These are phyloP conservation scores for Indicator indicator DNA, from an alignment of 2,113 vertebrate genomes.

Conservation along the genomic window DNA sequence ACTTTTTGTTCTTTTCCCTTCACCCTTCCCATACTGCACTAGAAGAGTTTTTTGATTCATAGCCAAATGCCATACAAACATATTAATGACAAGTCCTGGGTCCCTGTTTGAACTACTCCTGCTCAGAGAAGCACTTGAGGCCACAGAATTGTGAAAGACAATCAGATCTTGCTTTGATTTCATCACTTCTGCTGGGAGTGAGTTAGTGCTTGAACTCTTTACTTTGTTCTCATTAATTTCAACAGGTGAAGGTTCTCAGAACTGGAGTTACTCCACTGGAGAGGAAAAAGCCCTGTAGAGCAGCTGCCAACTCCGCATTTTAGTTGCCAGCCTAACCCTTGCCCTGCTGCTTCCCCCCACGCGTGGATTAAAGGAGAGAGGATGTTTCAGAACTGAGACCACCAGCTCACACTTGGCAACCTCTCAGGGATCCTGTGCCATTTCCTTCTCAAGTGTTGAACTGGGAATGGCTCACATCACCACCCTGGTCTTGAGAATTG, in stretches of 20 bases:
- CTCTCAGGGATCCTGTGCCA: neutral
- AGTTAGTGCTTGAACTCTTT: neutral
- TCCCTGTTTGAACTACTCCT: neutral
- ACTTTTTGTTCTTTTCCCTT: neutral
- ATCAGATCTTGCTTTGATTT: neutral
- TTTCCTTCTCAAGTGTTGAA: neutral
- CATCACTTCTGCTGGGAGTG: neutral
- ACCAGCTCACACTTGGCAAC: neutral
- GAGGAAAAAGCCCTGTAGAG: neutral
- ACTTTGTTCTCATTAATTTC: neutral
- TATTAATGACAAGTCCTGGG: neutral
- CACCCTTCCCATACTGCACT: neutral
- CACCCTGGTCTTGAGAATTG: neutral
- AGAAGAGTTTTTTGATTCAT: neutral
- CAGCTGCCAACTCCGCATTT: fast-evolving
- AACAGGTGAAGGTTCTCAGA: neutral
- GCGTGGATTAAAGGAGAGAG: neutral
- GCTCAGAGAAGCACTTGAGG: neutral
- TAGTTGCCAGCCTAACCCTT: neutral
- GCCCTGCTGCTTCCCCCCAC: neutral
- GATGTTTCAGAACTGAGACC: neutral
- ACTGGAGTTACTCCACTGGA: neutral
- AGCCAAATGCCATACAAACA: neutral
- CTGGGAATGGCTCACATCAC: neutral
- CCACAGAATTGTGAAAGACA: neutral